A percentile compares a stretch with the other conserved stretches of the same genome.
phyloP scores from a whole-genome alignment of 2,888 invertebrate genomes.

The Tinea pellionella region DNA sequence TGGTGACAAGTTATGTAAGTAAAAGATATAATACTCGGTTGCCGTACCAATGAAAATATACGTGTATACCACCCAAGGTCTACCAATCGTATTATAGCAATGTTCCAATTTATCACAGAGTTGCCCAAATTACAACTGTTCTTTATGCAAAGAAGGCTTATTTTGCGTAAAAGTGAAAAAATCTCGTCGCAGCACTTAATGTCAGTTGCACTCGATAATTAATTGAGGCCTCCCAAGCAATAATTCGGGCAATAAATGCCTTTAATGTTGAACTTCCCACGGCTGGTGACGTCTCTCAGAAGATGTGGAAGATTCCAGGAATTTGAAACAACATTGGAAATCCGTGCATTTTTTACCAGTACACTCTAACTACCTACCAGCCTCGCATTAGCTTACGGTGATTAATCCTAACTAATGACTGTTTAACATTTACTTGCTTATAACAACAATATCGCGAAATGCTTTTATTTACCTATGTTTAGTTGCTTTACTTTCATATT shows the following conservation, averaged over 20 bases:
- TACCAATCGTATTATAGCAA: constrained; percentile 18
- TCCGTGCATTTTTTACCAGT: background rate
- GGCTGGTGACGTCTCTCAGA: constrained; percentile 21
- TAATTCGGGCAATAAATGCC: constrained; percentile 18
- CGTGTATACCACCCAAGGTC: background rate
- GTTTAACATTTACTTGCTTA: no score
- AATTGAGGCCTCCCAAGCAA: constrained; percentile 34
- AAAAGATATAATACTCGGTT: constrained; percentile 33
- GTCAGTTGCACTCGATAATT: constrained; percentile 38
- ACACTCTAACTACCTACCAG: background rate
- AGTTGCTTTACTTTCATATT: no score
- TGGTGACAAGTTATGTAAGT: constrained; percentile 39
- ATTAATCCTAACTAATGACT: no score
- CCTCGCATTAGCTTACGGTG: no score
- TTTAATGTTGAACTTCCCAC: constrained; percentile 39
- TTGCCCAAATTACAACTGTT: constrained; percentile 30
- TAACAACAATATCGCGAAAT: no score
- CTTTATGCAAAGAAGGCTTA: constrained; percentile 24
- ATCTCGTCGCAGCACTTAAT: constrained; percentile 30
- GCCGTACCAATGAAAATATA: constrained; percentile 28
- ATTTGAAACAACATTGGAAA: constrained; percentile 19
- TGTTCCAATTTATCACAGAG: constrained; percentile 38
- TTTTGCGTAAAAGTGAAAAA: constrained; percentile 41
- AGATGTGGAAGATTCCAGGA: constrained; percentile 32
- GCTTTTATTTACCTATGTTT: no score